These are phyloP conservation scores for Cyphomyrus plagiostoma DNA, from an alignment of 2,113 vertebrate genomes.

Conservation along the genomic window DNA sequence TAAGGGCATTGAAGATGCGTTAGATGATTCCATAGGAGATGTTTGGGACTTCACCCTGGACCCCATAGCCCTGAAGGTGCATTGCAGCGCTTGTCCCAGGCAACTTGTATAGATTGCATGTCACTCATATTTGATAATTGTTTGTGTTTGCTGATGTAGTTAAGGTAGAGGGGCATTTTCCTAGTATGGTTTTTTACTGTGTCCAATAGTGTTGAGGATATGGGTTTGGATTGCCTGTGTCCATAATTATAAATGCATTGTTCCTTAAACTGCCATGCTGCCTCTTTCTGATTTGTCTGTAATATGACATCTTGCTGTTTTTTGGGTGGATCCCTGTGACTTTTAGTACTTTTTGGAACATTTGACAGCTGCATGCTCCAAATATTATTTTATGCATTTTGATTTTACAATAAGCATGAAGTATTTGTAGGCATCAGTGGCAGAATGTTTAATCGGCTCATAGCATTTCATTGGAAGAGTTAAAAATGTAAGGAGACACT, in stretches of 20 bases:
- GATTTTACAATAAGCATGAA: background rate
- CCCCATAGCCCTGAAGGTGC: slow-evolving; percentile 86
- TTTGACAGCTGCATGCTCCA: background rate
- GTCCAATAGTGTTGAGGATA: background rate
- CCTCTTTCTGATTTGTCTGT: background rate
- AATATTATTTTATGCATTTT: background rate
- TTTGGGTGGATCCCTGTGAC: background rate
- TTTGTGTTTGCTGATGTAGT: background rate
- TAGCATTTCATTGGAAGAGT: background rate
- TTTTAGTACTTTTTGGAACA: background rate
- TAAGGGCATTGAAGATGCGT: slow-evolving; percentile 85
- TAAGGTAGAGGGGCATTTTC: background rate
- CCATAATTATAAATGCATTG: background rate
- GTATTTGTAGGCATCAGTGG: background rate
- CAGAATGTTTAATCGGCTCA: background rate
- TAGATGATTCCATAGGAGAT: slow-evolving; percentile 91
- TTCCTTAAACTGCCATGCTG: background rate
- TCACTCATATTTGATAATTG: background rate
- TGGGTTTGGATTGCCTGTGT: background rate
- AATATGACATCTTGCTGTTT: background rate
- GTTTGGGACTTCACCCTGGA: slow-evolving; percentile 98
- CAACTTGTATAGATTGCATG: background rate
- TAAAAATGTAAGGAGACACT: background rate
- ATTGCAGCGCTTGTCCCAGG: background rate
- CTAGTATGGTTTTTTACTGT: background rate